Base-by-base conservation (phyloP, 2,888 invertebrate genomes). In the Sphinx pinastri region DNA sequence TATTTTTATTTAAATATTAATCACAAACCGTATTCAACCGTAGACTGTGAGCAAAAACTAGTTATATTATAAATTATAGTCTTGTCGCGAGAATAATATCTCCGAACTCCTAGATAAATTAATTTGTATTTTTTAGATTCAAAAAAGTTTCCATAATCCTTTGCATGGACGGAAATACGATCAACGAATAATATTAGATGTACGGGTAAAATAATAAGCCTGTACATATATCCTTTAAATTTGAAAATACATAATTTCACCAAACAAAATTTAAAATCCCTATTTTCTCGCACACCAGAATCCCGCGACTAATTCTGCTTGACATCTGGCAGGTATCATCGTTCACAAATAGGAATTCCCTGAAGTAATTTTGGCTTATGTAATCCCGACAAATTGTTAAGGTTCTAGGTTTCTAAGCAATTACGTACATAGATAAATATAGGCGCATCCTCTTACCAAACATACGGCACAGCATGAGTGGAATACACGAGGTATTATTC, bases 401-500 rank as follows among this genome's bases (percentile, higher is more conserved):
- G 54, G 63, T 14, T 49, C 19, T 54, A 70, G 59, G 63, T 67
- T 68, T 58, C 66, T 57, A 57, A 68, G 58, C 66, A 58, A 68
- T 68, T 74, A 75, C 49, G 49, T 49, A 63, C 70, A 69, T 74
- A 73, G 74, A 69, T 69, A 52, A 69, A 75, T 73, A 73, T 73
- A 75, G 47, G 38, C 76, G 76, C 75, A 19, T 55, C 19, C 19
- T 76, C 79, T 79, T 79, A 63, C 63, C 49, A 80, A 84, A 81
- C 83, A 84, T 80, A 81, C 80, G 83, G 84, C 74, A 78, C 75
- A 77, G 74, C 80, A 77, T 78, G 79, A 83, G 79, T 78, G 73
- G 80, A 83, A 82, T 83, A 84, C 84, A 83, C 77, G 81, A 76
- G 74, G 81, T 80, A 82, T 84, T 85, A 84, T 81, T 76, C 81